Evolutionary conservation across 2,888 invertebrate species (phyloP), one percentile per base, ranked within the genome.

Genomic region (Melieria crassipennis): DNA sequence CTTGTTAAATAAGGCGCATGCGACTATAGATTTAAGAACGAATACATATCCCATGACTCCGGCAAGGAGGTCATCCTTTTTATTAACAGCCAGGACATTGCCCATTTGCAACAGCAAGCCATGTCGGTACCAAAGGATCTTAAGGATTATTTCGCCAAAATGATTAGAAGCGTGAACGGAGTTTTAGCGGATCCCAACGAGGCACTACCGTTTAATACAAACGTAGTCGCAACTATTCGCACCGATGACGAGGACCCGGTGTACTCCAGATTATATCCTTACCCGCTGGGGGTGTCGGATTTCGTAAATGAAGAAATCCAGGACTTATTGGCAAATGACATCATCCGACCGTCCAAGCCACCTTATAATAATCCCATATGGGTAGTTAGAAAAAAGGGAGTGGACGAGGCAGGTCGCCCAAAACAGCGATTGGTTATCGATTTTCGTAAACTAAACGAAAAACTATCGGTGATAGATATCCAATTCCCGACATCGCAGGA

Each of bases 121-220:
- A 11, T 47, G 6, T 30, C 42, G 30, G 46, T 60, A 42, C 67
- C 67, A 10, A 43, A 42, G 43, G 52, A 16, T 45, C 55, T 62
- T 45, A 70, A 50, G 56, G 46, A 45, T 10, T 45, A 46, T 30
- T 70, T 64, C 52, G 42, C 47, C 13, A 69, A 57, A 55, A 67
- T 71, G 67, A 46, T 72, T 6, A 61, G 30, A 63, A 57, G 56
- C 55, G 57, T 66, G 16, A 42, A 43, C 46, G 61, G 30, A 67
- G 60, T n/a, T 73, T 16, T 73, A 65, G 70, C 70, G 11, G 73
- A 73, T 10, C 66, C 73, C 45, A 62, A 71, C 46, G 68, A 64
- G 46, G 43, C 68, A 50, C 61, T 73, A 48, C 70, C 70, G 16
- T 70, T 46, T 43, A 72, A 72, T 46, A 63, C 69, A 6, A 69